These are phyloP conservation scores for Coelopa pilipes DNA, from an alignment of 2,888 invertebrate species.

Conservation along the genomic window DNA sequence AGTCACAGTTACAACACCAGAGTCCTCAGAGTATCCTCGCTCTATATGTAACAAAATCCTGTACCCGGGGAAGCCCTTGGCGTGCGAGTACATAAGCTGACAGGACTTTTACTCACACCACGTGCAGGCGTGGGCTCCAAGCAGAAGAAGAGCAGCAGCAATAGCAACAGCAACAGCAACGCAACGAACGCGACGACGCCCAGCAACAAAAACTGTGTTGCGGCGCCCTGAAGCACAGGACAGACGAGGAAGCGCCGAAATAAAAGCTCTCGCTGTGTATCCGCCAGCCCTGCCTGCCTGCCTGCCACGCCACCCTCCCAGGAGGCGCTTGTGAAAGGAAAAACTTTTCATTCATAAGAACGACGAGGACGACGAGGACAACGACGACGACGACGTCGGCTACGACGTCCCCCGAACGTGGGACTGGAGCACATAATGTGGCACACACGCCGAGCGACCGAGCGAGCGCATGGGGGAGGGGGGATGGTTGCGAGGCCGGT, in stretches of 20 bases:
- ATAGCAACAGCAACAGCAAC: not conserved
- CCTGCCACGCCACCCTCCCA: not conserved
- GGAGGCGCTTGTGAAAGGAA: not conserved
- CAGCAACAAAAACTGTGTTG: conserved; percentile 11
- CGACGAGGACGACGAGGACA: not conserved
- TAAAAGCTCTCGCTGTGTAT: not conserved
- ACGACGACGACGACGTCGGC: too few species aligned
- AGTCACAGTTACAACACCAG: not conserved
- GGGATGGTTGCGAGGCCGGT: too few species aligned
- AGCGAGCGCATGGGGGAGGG: too few species aligned
- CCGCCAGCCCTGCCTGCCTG: too few species aligned
- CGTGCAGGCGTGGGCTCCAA: conserved; percentile 12
- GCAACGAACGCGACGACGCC: conserved; percentile 16
- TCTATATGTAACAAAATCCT: not conserved
- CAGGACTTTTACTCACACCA: conserved; percentile 24
- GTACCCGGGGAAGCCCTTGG: too few species aligned
- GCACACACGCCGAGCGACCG: too few species aligned
- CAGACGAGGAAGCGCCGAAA: not conserved
- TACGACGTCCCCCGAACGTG: too few species aligned
- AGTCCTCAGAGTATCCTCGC: not conserved
- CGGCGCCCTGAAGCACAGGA: not conserved
- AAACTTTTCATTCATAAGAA: conserved; percentile 29
- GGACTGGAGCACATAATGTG: too few species aligned
- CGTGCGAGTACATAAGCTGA: conserved; percentile 24
- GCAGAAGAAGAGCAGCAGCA: not conserved